Base-by-base conservation (phyloP, 2,797 vertebrate species). In the Pelodytes ibericus region DNA sequence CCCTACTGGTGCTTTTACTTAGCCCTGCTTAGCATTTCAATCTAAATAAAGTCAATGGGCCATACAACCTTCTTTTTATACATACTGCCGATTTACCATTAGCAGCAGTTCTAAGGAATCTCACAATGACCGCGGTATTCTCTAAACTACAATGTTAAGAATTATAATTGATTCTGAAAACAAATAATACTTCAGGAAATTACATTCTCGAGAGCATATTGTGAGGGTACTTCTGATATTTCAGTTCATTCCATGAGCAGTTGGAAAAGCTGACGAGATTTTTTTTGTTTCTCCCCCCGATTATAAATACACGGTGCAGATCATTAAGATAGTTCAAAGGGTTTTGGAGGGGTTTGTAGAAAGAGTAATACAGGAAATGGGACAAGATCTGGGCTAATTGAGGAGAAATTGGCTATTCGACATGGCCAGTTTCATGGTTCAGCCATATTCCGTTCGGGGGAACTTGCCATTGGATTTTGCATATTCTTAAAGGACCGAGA, bases 31-130 rank as follows among this genome's bases (percentile, higher is more conserved):
- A 87, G 89, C 88, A 87, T 88, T 90, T 88, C 88, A 87, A 87
- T 88, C 84, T 90, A 82, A 83, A 84, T 84, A 88, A 89, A 88
- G 84, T 83, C 90, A 89, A 86, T 86, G 88, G 87, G 81, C 87
- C 85, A 85, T 87, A 82, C 73, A 85, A 88, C 81, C 84, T 82
- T 86, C 84, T 81, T 83, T 78, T 83, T 84, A 84, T 81, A 86
- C 61, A 81, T 79, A 47, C 84, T 80, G 86, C 75, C 83, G 87
- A 88, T 86, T 86, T 87, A 88, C 81, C 87, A 85, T 84, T 85
- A 88, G 88, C 86, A 86, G 78, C 86, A 83, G 86, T 86, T 84
- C 79, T 80, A 80, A 78, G 72, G 82, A 71, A 81, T 81, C 80
- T 82, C 81, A 83, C 69, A 80, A 84, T 74, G 82, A 72, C 74